phyloP scores from a whole-genome alignment of 1,140 invertebrate genomes.

The Eueides isabella region DNA sequence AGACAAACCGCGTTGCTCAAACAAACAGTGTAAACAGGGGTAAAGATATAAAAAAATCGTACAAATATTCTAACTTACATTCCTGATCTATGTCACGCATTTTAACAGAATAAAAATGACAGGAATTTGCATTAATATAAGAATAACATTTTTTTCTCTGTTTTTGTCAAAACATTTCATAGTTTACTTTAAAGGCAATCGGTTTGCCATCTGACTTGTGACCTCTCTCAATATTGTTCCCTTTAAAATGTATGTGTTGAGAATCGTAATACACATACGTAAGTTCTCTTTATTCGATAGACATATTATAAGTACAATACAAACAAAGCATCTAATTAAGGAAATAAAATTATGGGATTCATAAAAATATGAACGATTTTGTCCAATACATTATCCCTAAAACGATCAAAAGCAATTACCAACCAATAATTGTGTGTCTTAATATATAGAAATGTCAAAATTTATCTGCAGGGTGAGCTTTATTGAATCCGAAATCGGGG shows the following conservation, averaged over 20 bases:
- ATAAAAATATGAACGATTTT: conserved; percentile 17
- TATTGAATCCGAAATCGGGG: conserved; percentile 72
- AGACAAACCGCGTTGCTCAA: conserved; percentile 58
- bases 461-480: conserved; percentile 68
- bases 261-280: too few species aligned
- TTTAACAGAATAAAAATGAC: not conserved
- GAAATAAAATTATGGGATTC: not conserved
- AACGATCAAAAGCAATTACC: conserved; percentile 60
- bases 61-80: conserved; percentile 20
- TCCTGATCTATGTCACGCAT: not conserved
- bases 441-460: conserved; percentile 76
- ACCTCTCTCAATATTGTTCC: too few species aligned
- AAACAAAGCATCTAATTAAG: not conserved
- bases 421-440: conserved; percentile 72
- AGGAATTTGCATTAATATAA: not conserved
- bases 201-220: too few species aligned
- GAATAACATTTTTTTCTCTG: not conserved
- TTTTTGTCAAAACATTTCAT: not conserved
- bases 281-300: too few species aligned
- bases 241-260: too few species aligned
- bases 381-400: conserved; percentile 25
- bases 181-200: not conserved
- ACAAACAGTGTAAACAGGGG: conserved; percentile 53
- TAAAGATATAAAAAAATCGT: conserved; percentile 42
- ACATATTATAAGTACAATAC: not conserved